Percentiles rank a stretch among this genome's conserved stretches.
Evolutionary conservation across 1,140 invertebrate species (phyloP).

Genomic region (Aricia agestis): DNA sequence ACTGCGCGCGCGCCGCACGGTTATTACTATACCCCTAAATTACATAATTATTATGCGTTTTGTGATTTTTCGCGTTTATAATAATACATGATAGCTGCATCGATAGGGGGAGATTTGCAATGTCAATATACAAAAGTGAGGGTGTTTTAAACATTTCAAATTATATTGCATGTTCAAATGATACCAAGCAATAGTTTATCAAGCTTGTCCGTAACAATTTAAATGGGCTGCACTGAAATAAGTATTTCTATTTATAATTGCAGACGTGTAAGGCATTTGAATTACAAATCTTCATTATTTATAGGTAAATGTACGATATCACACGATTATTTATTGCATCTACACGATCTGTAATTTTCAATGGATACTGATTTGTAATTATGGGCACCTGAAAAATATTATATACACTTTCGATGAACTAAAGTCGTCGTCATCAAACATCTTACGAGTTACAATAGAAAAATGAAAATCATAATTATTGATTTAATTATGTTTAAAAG

Average conservation of each 20-base stretch:
- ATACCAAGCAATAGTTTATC: background rate
- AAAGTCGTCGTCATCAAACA: no score
- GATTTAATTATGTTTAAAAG: no score
- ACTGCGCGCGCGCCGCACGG: slow-evolving; percentile 31
- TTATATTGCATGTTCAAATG: background rate
- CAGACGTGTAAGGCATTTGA: background rate
- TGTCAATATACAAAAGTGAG: background rate
- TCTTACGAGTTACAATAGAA: no score
- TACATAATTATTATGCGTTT: slow-evolving; percentile 11
- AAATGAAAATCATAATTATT: no score
- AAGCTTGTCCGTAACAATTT: background rate
- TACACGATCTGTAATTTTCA: background rate
- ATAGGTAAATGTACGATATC: background rate
- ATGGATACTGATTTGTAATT: no score
- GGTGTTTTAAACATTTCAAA: background rate
- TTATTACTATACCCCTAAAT: background rate
- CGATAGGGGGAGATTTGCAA: background rate
- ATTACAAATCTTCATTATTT: background rate
- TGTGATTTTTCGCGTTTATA: slow-evolving; percentile 24
- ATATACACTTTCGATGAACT: no score
- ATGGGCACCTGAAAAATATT: no score
- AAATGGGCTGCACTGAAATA: slow-evolving; percentile 5
- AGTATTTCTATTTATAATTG: background rate
- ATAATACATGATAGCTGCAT: slow-evolving; percentile 16
- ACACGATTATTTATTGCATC: background rate